Conservation (phyloP, 2,888 invertebrate genomes). For the Acleris laterana region DNA sequence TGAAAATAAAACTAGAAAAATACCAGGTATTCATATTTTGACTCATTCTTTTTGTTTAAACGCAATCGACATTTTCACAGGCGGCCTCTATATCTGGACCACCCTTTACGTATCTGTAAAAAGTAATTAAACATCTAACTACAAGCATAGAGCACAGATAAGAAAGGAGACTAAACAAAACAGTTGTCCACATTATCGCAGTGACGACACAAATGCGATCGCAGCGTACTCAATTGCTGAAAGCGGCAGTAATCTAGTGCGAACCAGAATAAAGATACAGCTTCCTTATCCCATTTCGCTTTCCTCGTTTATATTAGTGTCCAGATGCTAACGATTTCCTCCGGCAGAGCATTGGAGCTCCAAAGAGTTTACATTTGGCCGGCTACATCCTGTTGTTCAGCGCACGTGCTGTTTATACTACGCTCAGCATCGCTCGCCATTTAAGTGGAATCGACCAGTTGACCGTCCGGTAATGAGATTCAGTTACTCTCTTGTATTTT, state of each 20-base stretch:
- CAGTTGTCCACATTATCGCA: conserved; percentile 2
- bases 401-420: conserved; percentile 69
- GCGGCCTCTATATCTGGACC: too few relatives aligned
- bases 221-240: conserved; percentile 48
- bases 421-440: conserved; percentile 46
- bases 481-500: neutral
- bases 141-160: conserved; percentile 22
- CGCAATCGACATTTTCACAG: too few relatives aligned
- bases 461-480: conserved; percentile 43
- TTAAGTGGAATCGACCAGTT: conserved; percentile 42
- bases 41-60: too few relatives aligned
- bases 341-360: conserved; percentile 54
- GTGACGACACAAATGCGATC: neutral
- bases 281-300: conserved; percentile 67
- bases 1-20: too few relatives aligned
- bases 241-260: conserved; percentile 46
- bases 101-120: too few relatives aligned
- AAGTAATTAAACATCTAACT: neutral
- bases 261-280: conserved; percentile 55
- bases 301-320: conserved; percentile 59
- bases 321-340: conserved; percentile 72
- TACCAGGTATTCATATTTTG: too few relatives aligned
- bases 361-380: conserved; percentile 62
- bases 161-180: conserved; percentile 7
- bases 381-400: conserved; percentile 68